Evolutionary conservation across 2,797 vertebrate species (phyloP), one percentile per base, ranked within the genome.

Genomic region (Austrolebias charrua): DNA sequence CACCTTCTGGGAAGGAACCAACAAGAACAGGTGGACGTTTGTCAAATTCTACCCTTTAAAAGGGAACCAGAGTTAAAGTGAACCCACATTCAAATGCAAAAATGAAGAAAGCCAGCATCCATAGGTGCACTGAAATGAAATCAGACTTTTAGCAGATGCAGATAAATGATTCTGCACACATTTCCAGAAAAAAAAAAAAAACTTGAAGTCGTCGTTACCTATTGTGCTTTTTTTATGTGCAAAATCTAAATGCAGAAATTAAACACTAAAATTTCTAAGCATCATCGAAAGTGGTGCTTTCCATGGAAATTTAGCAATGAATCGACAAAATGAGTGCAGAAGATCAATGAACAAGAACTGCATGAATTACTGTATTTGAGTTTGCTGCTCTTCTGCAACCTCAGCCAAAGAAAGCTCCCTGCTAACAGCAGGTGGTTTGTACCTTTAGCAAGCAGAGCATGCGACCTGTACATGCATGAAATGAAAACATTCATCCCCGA

Each of bases 381-480:
- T 72, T 43, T 65, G 52, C 57, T 18, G 43, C 63, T 69, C 65
- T 59, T 42, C 63, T 60, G 75, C 55, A 14, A 47, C 55, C 19
- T 6, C 2, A 24, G 89, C 92, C 90, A 93, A 91, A 63, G 77
- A 85, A 91, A 92, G 90, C 88, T 80, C 45, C 4, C 6, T 6
- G 1, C 20, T 55, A 91, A 92, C 90, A 92, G 89, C 74, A 60
- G 5, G 75, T 2, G 75, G 87, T 87, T 88, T 91, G 80, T 91
- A 28, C 63, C 66, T 38, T 65, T 78, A 84, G 74, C 82, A 84
- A 82, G 86, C 80, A n/a, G 66, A 66, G 75, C 73, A 47, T 59
- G 83, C 85, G 87, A 89, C 85, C 81, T 75, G 78, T 57, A 73
- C 88, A 86, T 88, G 90, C 75, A 89, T 88, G 71, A 76, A 81